Evolutionary conservation across 1,140 invertebrate genomes (phyloP), one percentile per base, ranked within the genome.

Genomic region (Caenorhabditis remanei): DNA sequence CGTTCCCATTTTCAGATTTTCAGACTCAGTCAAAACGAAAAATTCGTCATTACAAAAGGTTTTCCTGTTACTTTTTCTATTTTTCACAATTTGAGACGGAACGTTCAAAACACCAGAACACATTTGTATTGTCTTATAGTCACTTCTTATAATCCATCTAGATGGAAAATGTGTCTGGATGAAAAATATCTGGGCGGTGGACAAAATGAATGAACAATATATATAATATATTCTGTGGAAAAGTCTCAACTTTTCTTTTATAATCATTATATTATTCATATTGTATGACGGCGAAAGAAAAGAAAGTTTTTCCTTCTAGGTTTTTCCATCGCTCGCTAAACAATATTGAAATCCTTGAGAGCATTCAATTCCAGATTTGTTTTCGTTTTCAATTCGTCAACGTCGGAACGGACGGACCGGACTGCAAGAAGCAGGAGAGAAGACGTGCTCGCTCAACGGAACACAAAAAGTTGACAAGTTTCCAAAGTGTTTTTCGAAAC

Each of bases 381-480:
- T 79, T 79, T 79, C 46, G 61, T 32, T 32, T 32, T 32, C 32
- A 32, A 32, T 32, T 32, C 32, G 32, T 32, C 32, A 32, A 32
- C 61, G 24, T 32, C 61, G 5, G 61, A 11, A 32, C 61, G 61
- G 40, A 79, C 71, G 67, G 24, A 71, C 8, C 63, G 46, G 41
- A 58, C 16, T 58, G n/a, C 19, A n/a, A 71, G 67, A 46, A 71
- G 46, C 13, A 79, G 46, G 46, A 50, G 24, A 13, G 43, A 50
- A 41, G 71, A 32, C 32, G 71, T 79, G 71, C 71, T 79, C 71
- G 71, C 71, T 79, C 71, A 50, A 79, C 71, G 71, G 71, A 79
- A 79, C 71, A 79, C 71, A 79, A 79, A 79, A 79, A 79, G 71
- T 79, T 79, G 71, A 79, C 71, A 79, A 79, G 71, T 79, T 79